Evolutionary conservation across 2,797 vertebrate genomes (phyloP).

Genomic region (Linurgus olivaceus): DNA sequence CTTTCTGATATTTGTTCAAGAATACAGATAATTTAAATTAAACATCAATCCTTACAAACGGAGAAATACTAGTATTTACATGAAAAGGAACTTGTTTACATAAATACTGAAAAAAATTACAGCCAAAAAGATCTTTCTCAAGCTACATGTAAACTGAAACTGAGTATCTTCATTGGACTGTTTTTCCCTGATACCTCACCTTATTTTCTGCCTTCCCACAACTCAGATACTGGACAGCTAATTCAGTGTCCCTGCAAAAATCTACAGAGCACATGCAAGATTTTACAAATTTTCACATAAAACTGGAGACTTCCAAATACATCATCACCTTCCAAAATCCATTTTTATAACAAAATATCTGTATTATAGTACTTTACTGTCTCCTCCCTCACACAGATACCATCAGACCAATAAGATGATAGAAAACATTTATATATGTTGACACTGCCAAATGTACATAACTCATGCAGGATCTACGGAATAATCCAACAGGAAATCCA

Average conservation of each 20-base stretch:
- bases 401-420: neutral
- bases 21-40: neutral
- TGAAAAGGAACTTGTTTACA: neutral
- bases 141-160: neutral
- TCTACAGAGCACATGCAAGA: neutral
- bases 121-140: neutral
- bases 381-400: neutral
- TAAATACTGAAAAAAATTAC: neutral
- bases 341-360: neutral
- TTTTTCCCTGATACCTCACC: neutral
- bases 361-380: neutral
- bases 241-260: neutral
- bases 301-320: neutral
- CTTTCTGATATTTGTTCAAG: neutral
- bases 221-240: neutral
- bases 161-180: neutral
- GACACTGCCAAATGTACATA: accelerated
- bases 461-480: accelerated
- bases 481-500: neutral
- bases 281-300: neutral
- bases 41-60: neutral
- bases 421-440: neutral
- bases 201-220: neutral
- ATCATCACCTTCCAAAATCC: neutral
- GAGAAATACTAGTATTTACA: neutral